Conservation (phyloP, 92 coral and sea anemone species). For the Umimayanthus kanabou region DNA sequence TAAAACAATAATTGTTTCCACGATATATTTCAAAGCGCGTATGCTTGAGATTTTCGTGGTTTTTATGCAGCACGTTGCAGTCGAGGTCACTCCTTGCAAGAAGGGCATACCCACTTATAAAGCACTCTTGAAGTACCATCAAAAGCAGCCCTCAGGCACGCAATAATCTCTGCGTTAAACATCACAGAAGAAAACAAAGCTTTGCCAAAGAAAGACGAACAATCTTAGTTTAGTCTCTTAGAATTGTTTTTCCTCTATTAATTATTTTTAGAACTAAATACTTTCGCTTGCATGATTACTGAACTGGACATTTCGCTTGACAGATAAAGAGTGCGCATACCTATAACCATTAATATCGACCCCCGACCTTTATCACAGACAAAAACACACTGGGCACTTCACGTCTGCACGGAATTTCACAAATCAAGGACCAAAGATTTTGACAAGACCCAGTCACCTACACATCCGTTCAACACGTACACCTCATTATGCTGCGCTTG, state of each 20-base stretch:
- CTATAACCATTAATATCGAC: background rate
- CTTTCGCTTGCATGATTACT: background rate
- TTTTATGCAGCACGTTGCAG: no score
- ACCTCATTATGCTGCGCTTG: background rate
- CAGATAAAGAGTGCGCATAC: background rate
- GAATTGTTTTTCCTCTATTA: background rate
- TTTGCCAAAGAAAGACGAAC: background rate
- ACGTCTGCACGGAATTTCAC: conserved; percentile 14
- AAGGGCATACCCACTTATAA: no score
- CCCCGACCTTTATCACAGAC: conserved; percentile 2
- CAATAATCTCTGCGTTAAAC: conserved; percentile 21
- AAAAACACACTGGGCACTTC: background rate
- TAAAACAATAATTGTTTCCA: no score
- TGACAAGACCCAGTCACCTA: conserved; percentile 13
- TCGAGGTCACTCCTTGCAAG: no score
- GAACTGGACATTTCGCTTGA: background rate
- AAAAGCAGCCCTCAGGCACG: conserved; percentile 6
- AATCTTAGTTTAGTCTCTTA: background rate
- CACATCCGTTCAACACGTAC: conserved; percentile 11
- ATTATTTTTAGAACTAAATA: background rate
- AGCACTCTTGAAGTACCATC: background rate
- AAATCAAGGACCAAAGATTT: background rate
- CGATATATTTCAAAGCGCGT: no score
- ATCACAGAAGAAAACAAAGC: background rate
- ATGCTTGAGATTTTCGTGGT: no score